Base-by-base conservation (phyloP, 2,888 invertebrate genomes). In the Anticlea derivata region DNA sequence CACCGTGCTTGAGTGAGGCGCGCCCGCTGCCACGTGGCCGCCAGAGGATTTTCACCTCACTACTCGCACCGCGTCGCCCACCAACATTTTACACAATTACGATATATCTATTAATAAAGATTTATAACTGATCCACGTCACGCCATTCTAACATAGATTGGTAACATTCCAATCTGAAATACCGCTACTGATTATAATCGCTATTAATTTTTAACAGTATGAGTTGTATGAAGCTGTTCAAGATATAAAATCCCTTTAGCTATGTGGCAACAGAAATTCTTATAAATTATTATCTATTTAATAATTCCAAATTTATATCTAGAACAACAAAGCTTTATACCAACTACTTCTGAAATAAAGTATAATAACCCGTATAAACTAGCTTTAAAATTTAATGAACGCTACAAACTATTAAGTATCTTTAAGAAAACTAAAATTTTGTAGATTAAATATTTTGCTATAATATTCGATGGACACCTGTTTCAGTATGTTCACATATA, bases 1-100 rank as follows among this genome's bases (percentile, higher is more conserved):
- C 75, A 79, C 76, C 78, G 81, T 82, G 80, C 73, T 54, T 73
- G 66, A 77, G 71, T 73, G 66, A 77, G 71, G 73, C 77, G 77
- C 78, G 76, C 70, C 70, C 66, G 68, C 61, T 68, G 78, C 81
- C 80, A 83, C 79, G 83, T 80, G 79, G 75, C 70, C 61, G 62
- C 71, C 71, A 70, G 63, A 68, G 66, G 58, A 60, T 58, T 65
- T 60, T 51, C 50, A 43, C 55, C 53, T 49, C 55, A 51, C 40
- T 52, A 40, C 13, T 55, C 39, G 43, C 61, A 55, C 64, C 41
- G 43, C 55, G 48, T 53, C 50, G 43, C 26, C 55, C 37, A 47
- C 46, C 35, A 34, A 53, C 48, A 51, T 54, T 58, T 55, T 41
- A 58, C 61, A 59, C 55, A 58, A 56, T 58, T 57, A 57, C 57